Percentiles rank a stretch among this genome's conserved stretches.
Conservation (phyloP, 2,797 vertebrate genomes). For the Oreochromis grahami region DNA sequence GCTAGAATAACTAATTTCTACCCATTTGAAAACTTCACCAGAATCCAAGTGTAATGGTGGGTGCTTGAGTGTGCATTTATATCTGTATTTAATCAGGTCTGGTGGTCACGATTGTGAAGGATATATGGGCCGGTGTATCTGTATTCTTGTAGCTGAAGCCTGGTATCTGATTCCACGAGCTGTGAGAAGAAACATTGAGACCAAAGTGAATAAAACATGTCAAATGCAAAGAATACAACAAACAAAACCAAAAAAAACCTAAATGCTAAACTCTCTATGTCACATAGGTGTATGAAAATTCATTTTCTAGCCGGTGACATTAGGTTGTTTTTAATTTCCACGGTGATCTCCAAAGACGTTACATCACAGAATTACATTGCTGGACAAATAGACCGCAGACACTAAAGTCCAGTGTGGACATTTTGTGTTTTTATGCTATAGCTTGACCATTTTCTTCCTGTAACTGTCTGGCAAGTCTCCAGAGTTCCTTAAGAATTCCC, state of each 20-base stretch:
- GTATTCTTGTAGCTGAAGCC: conserved; percentile 51
- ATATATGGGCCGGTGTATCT: conserved; percentile 15
- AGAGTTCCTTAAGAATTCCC: conserved; percentile 87
- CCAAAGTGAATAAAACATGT: conserved; percentile 23
- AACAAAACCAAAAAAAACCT: neutral
- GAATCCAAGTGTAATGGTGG: neutral
- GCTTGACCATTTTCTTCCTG: conserved; percentile 81
- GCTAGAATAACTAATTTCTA: neutral
- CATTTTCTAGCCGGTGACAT: conserved; percentile 3
- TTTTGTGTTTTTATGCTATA: conserved; percentile 73
- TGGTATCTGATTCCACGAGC: conserved; percentile 30
- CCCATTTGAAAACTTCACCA: conserved; percentile 1
- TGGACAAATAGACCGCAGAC: conserved; percentile 9
- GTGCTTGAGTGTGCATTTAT: neutral
- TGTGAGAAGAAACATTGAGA: conserved; percentile 42
- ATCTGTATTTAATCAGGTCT: neutral
- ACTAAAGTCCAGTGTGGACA: conserved; percentile 34
- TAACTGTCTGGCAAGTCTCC: conserved; percentile 81
- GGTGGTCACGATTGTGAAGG: neutral
- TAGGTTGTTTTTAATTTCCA: conserved; percentile 28
- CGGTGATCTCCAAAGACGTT: neutral
- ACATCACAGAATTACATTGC: conserved; percentile 14
- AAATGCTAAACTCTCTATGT: neutral
- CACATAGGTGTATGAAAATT: conserved; percentile 11
- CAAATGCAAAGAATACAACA: conserved; percentile 12